Base-by-base conservation (phyloP, 2,113 vertebrate genomes). In the Myrmophylax atrothorax region DNA sequence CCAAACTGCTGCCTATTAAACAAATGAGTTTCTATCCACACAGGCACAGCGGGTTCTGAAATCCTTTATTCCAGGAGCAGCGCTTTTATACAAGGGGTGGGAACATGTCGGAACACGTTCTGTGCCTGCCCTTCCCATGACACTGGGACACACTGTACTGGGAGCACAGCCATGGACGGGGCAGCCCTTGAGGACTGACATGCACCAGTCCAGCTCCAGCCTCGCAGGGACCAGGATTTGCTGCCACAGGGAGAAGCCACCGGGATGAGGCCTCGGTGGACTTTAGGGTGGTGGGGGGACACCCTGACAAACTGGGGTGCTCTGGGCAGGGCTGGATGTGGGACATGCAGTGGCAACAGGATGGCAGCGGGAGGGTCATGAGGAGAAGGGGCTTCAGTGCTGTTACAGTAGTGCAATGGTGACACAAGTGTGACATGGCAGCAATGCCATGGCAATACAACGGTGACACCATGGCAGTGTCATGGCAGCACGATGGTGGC, bases 1-100 rank as follows among this genome's bases (percentile, higher is more conserved):
- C 97, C 96, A 95, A 97, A 97, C 97, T 89, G 96, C 97, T 92
- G 97, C 97, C 98, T 98, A 97, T 98, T 98, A 98, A 98, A 98
- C 97, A 98, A 98, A 98, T 98, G 98, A 98, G 97, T 96, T 97
- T 96, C 97, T 96, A 95, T 94, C 81, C 66, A 76, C 96, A 60
- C 94, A 87, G 97, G 97, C 97, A 98, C 98, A 97, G 97, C 58
- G 66, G 98, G 98, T 98, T 98, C 98, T 95, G 97, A 97, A 96
- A 97, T 97, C 95, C 97, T 98, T 97, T 97, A 97, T 98, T 98
- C 97, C 94, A 63, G 96, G 97, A 97, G 94, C 96, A 22, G 67
- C 35, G 26, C 90, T 93, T 89, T 91, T 49, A 60, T 66, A 84
- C 89, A 94, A 86, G 84, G 82, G 92, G 74, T 60, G 93, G 96